Conservation (phyloP, 2,888 invertebrate genomes). For the Dryobota labecula region DNA sequence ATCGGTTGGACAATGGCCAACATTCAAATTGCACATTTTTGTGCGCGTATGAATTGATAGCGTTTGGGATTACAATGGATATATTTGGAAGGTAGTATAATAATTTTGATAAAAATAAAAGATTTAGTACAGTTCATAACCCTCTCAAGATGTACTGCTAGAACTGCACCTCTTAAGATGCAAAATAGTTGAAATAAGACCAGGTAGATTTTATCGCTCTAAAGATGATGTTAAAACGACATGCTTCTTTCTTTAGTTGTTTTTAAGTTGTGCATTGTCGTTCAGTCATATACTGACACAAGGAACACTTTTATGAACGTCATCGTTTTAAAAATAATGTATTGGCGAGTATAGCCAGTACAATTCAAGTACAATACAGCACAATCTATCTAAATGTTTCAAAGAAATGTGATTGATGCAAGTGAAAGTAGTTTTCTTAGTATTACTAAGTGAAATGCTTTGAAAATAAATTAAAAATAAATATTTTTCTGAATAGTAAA, state of each 20-base stretch:
- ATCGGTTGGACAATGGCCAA: constrained; percentile 71
- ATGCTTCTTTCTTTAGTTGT: neutral
- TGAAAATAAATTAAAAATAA: constrained; percentile 28
- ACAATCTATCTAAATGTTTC: constrained; percentile 25
- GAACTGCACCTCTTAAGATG: too few relatives aligned
- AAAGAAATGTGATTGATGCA: constrained; percentile 28
- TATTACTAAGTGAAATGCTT: constrained; percentile 21
- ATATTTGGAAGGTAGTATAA: neutral
- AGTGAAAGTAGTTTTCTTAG: constrained; percentile 27
- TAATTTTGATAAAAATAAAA: neutral
- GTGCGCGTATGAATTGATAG: constrained; percentile 49
- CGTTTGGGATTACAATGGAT: constrained; percentile 29
- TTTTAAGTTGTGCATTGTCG: neutral
- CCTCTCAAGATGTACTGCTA: neutral
- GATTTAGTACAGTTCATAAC: neutral
- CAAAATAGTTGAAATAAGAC: too few relatives aligned
- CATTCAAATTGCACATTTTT: constrained; percentile 70
- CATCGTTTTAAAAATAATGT: neutral
- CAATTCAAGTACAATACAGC: neutral
- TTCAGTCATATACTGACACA: neutral
- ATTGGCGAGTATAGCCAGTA: neutral
- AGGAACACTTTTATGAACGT: neutral
- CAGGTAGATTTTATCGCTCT: too few relatives aligned
- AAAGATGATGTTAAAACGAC: neutral
- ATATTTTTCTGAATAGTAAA: constrained; percentile 33